Evolutionary conservation across 2,113 vertebrate genomes (phyloP).

Genomic region (Platysternon megacephalum): DNA sequence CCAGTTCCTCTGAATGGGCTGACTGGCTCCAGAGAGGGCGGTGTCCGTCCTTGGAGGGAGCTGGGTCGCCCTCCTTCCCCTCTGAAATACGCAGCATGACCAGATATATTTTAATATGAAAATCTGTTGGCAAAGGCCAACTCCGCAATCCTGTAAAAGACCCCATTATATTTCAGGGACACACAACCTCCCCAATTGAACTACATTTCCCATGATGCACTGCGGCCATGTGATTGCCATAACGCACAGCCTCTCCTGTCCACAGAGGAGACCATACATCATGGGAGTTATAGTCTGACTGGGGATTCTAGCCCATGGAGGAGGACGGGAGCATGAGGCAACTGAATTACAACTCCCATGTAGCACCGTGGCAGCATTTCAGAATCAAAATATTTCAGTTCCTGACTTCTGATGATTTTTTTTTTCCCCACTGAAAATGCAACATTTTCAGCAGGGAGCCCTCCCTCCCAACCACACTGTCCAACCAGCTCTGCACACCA

Average conservation of each 20-base stretch:
- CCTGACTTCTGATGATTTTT: neutral
- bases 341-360: neutral
- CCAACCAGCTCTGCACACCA: neutral
- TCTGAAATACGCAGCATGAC: neutral
- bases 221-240: neutral
- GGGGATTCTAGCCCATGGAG: neutral
- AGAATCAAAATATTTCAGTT: neutral
- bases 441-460: neutral
- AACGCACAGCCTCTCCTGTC: neutral
- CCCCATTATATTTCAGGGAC: neutral
- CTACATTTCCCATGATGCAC: neutral
- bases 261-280: neutral
- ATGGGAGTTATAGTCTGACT: neutral
- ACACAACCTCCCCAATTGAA: neutral
- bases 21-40: neutral
- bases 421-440: neutral
- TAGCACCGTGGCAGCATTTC: neutral
- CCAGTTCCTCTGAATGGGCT: fast-evolving
- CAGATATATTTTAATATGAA: neutral
- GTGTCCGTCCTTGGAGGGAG: neutral
- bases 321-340: neutral
- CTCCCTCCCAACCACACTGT: neutral
- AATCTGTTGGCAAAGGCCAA: neutral
- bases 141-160: neutral
- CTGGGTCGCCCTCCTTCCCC: neutral